These are phyloP conservation scores for Pollachius pollachius DNA, from an alignment of 2,113 vertebrate genomes.

Conservation along the genomic window DNA sequence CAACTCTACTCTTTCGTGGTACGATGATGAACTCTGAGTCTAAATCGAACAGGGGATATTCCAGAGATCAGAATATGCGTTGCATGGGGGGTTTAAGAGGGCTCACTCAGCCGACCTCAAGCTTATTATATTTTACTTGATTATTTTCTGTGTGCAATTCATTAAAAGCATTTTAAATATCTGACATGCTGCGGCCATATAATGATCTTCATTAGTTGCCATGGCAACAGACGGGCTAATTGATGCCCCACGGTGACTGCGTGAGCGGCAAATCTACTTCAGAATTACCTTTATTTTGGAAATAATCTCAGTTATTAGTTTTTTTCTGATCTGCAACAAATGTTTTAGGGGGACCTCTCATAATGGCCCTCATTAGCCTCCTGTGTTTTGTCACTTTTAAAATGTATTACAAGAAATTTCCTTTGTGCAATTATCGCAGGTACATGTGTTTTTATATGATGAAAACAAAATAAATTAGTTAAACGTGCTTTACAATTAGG, in stretches of 20 bases:
- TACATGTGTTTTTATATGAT: too few relatives aligned
- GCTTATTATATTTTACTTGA: background rate
- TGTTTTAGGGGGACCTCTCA: constrained; percentile 3
- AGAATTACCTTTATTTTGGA: constrained; percentile 12
- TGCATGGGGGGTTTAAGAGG: background rate
- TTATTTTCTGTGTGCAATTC: background rate
- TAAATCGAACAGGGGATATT: background rate
- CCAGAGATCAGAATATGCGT: too few relatives aligned
- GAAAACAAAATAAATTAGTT: too few relatives aligned
- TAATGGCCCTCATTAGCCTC: too few relatives aligned
- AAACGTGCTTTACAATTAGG: too few relatives aligned
- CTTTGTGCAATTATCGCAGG: too few relatives aligned
- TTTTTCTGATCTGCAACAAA: background rate
- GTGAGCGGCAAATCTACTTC: background rate
- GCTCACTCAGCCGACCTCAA: constrained; percentile 3
- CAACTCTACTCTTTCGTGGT: constrained; percentile 95
- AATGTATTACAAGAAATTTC: too few relatives aligned
- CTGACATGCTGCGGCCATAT: constrained; percentile 22
- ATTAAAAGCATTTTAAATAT: constrained; percentile 1
- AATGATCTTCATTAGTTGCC: constrained; percentile 15
- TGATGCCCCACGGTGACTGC: constrained; percentile 7
- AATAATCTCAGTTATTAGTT: constrained; percentile 17
- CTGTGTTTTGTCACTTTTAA: too few relatives aligned
- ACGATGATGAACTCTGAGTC: constrained; percentile 44
- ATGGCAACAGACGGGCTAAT: constrained; percentile 32